These are phyloP conservation scores for Apodemia mormo DNA, from an alignment of 2,888 invertebrate genomes.

Conservation along the genomic window DNA sequence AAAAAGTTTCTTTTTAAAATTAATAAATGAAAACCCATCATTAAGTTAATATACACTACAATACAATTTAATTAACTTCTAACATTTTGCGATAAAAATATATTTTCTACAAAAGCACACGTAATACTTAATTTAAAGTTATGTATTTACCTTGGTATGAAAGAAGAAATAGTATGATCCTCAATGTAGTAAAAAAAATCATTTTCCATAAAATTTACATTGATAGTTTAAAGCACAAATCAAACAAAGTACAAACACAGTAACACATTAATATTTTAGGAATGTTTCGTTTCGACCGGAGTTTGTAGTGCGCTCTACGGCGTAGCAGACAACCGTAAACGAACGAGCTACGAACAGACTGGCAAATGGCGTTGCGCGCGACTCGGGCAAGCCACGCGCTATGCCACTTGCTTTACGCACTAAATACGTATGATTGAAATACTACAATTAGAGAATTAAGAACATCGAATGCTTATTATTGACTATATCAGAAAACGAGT, in stretches of 20 bases:
- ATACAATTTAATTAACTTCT: too few relatives aligned
- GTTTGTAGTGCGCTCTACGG: slow-evolving; percentile 27
- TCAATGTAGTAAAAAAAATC: neutral
- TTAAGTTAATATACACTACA: too few relatives aligned
- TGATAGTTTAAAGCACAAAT: slow-evolving; percentile 13
- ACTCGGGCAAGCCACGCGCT: slow-evolving; percentile 10
- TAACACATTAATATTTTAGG: slow-evolving; percentile 12
- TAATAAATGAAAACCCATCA: too few relatives aligned
- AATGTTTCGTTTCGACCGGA: slow-evolving; percentile 28
- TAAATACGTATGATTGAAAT: neutral
- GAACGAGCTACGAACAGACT: slow-evolving; percentile 34
- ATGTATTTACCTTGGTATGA: slow-evolving; percentile 32
- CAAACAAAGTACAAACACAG: neutral
- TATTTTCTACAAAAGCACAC: too few relatives aligned
- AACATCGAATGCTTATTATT: neutral
- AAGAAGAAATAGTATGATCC: slow-evolving; percentile 34
- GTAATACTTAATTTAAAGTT: too few relatives aligned
- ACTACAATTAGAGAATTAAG: neutral
- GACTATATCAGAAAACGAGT: too few relatives aligned
- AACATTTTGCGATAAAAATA: too few relatives aligned
- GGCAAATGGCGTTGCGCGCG: slow-evolving; percentile 31
- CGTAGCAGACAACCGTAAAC: slow-evolving; percentile 32
- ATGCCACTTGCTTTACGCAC: neutral
- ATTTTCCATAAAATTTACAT: slow-evolving; percentile 6
- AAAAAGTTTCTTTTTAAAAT: too few relatives aligned